These are phyloP conservation scores for Thunnus maccoyii DNA, from an alignment of 2,113 vertebrate genomes.

Conservation along the genomic window DNA sequence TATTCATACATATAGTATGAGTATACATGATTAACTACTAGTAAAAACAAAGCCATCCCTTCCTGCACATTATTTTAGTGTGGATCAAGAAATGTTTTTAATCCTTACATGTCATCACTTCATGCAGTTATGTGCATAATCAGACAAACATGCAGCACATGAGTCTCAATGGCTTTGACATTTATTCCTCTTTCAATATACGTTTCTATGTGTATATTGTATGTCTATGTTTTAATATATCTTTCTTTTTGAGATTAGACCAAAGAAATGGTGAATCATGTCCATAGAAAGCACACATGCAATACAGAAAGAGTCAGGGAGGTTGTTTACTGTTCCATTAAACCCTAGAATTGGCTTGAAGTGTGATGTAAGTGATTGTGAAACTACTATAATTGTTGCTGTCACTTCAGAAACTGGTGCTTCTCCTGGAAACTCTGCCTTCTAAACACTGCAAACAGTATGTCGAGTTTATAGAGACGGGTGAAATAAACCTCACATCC, in stretches of 20 bases:
- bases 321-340: not conserved
- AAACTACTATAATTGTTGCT: slow-evolving; percentile 33
- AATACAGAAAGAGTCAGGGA: not conserved
- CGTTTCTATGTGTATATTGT: not conserved
- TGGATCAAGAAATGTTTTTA: not conserved
- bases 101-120: not conserved
- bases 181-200: not conserved
- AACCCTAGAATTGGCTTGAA: not conserved
- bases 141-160: not conserved
- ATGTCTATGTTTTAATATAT: too few species aligned
- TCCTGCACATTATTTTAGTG: not conserved
- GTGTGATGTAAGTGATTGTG: slow-evolving; percentile 13
- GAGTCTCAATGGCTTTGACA: not conserved
- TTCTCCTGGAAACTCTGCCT: not conserved
- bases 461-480: not conserved
- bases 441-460: not conserved
- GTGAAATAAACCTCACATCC: not conserved
- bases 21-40: too few species aligned
- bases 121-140: not conserved
- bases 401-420: not conserved
- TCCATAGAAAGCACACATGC: not conserved
- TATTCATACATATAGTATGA: too few species aligned
- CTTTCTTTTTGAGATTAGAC: not conserved
- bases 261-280: not conserved
- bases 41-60: not conserved